Percentiles rank a stretch among this genome's conserved stretches.
Conservation (phyloP, 2,113 vertebrate species). For the Chamaetylas fuelleborni region DNA sequence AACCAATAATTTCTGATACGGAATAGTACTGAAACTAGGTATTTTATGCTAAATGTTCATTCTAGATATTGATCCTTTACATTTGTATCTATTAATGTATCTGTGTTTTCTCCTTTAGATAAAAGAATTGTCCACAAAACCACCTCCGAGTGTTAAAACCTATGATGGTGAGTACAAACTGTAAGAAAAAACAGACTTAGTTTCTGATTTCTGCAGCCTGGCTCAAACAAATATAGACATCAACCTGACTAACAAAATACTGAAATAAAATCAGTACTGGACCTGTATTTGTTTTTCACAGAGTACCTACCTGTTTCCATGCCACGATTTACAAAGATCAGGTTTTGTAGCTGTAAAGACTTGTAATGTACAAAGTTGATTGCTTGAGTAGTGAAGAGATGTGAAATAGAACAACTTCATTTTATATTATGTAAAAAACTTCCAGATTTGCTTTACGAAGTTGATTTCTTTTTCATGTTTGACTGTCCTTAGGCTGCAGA, state of each 20-base stretch:
- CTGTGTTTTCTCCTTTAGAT: conserved; percentile 75
- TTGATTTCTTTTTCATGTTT: background rate
- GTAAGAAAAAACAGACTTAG: background rate
- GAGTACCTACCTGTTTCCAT: background rate
- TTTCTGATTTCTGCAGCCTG: background rate
- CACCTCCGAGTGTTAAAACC: conserved; percentile 57
- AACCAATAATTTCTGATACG: background rate
- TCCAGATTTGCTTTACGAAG: background rate
- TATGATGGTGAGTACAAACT: conserved; percentile 72
- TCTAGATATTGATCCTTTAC: background rate
- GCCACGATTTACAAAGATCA: background rate
- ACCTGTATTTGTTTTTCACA: background rate
- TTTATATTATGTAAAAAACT: background rate
- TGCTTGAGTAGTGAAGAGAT: background rate
- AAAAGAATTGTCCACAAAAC: conserved; percentile 73
- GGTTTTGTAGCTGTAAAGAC: background rate
- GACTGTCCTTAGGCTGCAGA: background rate
- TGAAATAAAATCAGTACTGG: background rate
- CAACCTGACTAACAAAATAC: background rate
- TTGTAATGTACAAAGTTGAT: background rate
- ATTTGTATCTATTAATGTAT: background rate
- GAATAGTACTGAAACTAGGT: background rate
- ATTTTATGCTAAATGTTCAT: background rate
- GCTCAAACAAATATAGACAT: background rate
- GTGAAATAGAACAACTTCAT: background rate